A percentile compares a stretch with the other conserved stretches of the same genome.
These are phyloP conservation scores for Pocota personata DNA, from an alignment of 2,888 invertebrate genomes.

Conservation along the genomic window DNA sequence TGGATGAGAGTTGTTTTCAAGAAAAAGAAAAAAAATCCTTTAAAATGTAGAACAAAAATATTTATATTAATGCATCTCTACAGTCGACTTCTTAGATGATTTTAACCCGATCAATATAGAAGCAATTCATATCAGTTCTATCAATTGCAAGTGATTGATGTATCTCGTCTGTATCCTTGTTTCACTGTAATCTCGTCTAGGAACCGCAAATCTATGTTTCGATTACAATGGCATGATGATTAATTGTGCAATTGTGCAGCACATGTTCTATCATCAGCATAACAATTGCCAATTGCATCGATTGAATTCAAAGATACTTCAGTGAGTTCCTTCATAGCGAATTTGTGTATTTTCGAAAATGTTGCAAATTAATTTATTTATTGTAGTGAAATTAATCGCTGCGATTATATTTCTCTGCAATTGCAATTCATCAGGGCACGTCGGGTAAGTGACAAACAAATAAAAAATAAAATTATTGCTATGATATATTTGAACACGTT, in stretches of 20 bases:
- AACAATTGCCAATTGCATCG: conserved; percentile 45
- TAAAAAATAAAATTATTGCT: conserved; percentile 71
- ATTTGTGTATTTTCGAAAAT: conserved; percentile 29
- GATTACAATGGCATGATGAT: conserved; percentile 69
- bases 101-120: background rate
- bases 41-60: background rate
- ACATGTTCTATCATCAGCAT: conserved; percentile 31
- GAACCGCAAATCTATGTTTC: conserved; percentile 69
- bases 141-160: conserved; percentile 65
- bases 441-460: conserved; percentile 70
- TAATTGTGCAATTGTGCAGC: conserved; percentile 61
- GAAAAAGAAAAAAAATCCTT: too few species aligned
- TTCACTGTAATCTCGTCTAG: conserved; percentile 40
- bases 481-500: conserved; percentile 64
- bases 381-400: conserved; percentile 59
- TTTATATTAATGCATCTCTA: too few species aligned
- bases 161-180: conserved; percentile 16
- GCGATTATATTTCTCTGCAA: conserved; percentile 54
- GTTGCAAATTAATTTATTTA: conserved; percentile 56
- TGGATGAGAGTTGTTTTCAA: too few species aligned
- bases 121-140: conserved; percentile 37
- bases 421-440: conserved; percentile 60
- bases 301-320: conserved; percentile 30
- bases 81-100: too few species aligned
- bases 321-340: conserved; percentile 23